Base-by-base conservation (phyloP, 1,140 invertebrate genomes). In the Caenorhabditis briggsae region DNA sequence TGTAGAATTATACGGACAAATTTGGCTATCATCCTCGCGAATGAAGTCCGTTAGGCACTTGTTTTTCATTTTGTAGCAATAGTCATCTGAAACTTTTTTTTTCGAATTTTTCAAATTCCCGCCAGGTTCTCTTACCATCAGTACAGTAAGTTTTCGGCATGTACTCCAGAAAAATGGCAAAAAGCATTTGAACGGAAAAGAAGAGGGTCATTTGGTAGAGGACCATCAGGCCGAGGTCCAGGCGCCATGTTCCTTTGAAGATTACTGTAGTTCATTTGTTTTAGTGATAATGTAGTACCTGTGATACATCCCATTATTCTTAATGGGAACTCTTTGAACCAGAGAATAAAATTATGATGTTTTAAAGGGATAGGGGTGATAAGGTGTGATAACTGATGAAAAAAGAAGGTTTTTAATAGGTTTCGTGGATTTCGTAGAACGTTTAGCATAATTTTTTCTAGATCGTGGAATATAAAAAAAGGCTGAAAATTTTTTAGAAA, bases 181-280 rank as follows among this genome's bases (percentile, higher is more conserved):
- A 78, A 23, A 78, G 70, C 70, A 78, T 78, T 78, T 78, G 70
- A 53, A 78, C 70, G 25, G 70, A 78, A n/a, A 78, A 78, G 70
- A 78, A 78, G 12, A 78, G 46, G 12, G 70, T 78, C 46, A 78
- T 78, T 14, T 78, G 70, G n/a, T 78, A 78, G 25, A 78, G 46
- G 9, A 78, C 46, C 70, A 78, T 78, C 20, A 78, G 46, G 5
- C 70, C 70, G 5, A 78, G 16, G 46, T 78, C 70, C 18, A 78
- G 46, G 23, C 70, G 70, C 70, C 70, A 78, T 50, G 70, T 5
- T 78, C 70, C 70, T 78, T 50, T 78, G 46, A 70, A 20, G 59
- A 20, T 50, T 50, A 48, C 46, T 78, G 70, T 50, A 74, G 23
- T 6, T n/a, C 16, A n/a, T 5, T 46, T 11, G 65, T 1, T 14